Percentiles rank a stretch among this genome's conserved stretches.
These are phyloP conservation scores for Nasonia oneida DNA, from an alignment of 2,888 invertebrate genomes.

Conservation along the genomic window DNA sequence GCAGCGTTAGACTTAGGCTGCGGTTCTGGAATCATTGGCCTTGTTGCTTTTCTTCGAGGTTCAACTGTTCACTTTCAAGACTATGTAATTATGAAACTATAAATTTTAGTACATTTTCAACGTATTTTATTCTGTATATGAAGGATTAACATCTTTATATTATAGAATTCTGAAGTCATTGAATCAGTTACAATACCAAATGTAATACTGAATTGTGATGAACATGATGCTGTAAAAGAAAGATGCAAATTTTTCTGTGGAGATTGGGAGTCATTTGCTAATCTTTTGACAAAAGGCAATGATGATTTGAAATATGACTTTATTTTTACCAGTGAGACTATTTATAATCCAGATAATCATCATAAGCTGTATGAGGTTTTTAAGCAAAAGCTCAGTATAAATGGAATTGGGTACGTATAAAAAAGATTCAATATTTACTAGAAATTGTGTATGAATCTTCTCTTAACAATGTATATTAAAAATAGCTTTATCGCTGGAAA, in stretches of 20 bases:
- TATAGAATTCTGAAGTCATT: slow-evolving; percentile 92
- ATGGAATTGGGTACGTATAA: slow-evolving; percentile 83
- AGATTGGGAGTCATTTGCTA: slow-evolving; percentile 86
- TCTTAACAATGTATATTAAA: slow-evolving; percentile 25
- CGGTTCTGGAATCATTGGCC: slow-evolving; percentile 94
- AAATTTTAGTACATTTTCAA: slow-evolving; percentile 30
- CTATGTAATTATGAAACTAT: slow-evolving; percentile 84
- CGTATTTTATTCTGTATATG: slow-evolving; percentile 47
- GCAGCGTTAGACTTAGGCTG: slow-evolving; percentile 94
- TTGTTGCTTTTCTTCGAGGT: slow-evolving; percentile 85
- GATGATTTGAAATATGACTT: slow-evolving; percentile 85
- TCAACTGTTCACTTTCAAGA: slow-evolving; percentile 91
- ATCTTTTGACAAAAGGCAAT: slow-evolving; percentile 74
- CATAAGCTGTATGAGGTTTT: slow-evolving; percentile 87
- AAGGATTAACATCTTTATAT: slow-evolving; percentile 65
- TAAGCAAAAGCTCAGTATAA: slow-evolving; percentile 81
- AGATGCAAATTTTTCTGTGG: slow-evolving; percentile 83
- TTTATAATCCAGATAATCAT: slow-evolving; percentile 91
- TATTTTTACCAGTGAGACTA: slow-evolving; percentile 96
- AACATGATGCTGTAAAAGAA: slow-evolving; percentile 74
- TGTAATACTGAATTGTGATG: slow-evolving; percentile 84
- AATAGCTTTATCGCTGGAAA: slow-evolving; percentile 90
- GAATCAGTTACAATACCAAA: slow-evolving; percentile 91
- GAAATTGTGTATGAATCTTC: slow-evolving; percentile 14
- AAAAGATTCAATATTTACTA: slow-evolving; percentile 9